phyloP scores from a whole-genome alignment of 2,888 invertebrate genomes.

The Noctua janthina region DNA sequence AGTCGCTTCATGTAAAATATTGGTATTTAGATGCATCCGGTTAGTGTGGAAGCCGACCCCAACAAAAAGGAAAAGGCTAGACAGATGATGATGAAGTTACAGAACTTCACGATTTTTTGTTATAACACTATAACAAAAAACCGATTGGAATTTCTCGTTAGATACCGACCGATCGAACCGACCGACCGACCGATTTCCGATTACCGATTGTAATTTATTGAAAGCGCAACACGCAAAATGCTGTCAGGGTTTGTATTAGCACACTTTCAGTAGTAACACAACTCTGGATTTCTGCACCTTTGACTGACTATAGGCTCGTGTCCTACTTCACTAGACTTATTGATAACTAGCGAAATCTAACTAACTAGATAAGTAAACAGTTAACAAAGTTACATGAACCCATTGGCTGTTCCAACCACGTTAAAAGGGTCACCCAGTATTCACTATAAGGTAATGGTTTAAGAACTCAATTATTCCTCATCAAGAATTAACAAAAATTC shows the following conservation, averaged over 20 bases:
- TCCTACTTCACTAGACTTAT: neutral
- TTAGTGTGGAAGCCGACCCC: too few species aligned
- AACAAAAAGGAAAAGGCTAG: too few species aligned
- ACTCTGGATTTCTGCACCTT: neutral
- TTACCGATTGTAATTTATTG: too few species aligned
- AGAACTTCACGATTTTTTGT: too few species aligned
- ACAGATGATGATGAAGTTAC: too few species aligned
- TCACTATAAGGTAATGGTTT: neutral
- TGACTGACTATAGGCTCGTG: neutral
- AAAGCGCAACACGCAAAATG: neutral
- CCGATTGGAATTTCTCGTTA: neutral
- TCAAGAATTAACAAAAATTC: too few species aligned
- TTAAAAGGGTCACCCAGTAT: neutral
- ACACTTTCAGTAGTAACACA: neutral
- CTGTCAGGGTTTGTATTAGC: neutral
- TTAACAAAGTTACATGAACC: neutral
- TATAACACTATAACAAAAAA: neutral
- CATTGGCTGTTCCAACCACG: neutral
- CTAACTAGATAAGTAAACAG: neutral
- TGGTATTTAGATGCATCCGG: too few species aligned
- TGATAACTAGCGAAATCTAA: neutral
- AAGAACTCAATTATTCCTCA: too few species aligned
- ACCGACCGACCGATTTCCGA: too few species aligned
- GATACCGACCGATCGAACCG: too few species aligned
- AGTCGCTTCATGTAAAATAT: too few species aligned